These are phyloP conservation scores for Struthio camelus DNA, from an alignment of 2,113 vertebrate species.

Conservation along the genomic window DNA sequence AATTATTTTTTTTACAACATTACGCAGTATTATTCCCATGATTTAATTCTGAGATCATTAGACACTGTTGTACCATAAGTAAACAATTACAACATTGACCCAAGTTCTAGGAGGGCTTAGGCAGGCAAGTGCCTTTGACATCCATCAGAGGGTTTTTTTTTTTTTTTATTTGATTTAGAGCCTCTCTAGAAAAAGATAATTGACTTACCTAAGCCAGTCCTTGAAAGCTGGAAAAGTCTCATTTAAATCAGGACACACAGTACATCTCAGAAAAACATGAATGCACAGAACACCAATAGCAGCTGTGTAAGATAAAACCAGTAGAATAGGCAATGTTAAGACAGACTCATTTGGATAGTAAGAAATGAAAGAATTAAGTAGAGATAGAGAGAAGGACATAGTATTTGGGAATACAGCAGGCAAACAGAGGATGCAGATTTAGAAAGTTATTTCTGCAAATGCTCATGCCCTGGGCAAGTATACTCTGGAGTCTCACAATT, in stretches of 20 bases:
- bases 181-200: slow-evolving; percentile 18
- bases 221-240: too few species aligned
- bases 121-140: neutral
- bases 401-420: neutral
- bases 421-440: neutral
- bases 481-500: neutral
- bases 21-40: neutral
- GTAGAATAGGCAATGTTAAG: neutral
- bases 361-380: neutral
- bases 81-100: neutral
- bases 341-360: neutral
- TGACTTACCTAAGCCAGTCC: slow-evolving; percentile 8
- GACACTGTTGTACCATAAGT: neutral
- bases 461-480: neutral
- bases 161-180: slow-evolving; percentile 11
- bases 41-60: slow-evolving; percentile 47
- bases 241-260: neutral
- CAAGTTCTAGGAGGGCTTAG: neutral
- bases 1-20: neutral
- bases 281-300: accelerated
- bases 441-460: neutral
- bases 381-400: neutral
- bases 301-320: neutral
- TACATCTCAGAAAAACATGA: neutral
- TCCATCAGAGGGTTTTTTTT: neutral